phyloP scores from a whole-genome alignment of 2,797 vertebrate genomes.

The Catamblyrhynchus diadema region DNA sequence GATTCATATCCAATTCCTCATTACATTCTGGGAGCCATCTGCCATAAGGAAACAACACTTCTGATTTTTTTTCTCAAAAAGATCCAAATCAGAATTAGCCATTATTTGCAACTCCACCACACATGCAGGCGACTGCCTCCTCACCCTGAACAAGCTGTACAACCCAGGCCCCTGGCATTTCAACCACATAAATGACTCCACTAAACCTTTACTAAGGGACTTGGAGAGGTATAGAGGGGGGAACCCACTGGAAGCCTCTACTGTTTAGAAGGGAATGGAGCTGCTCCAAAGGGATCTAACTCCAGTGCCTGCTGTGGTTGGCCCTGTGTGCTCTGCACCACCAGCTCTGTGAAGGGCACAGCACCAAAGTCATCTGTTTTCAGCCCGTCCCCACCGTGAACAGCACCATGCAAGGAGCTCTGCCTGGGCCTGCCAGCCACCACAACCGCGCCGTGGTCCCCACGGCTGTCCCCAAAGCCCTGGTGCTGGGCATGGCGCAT shows the following conservation, averaged over 20 bases:
- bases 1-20: not conserved
- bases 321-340: constrained; percentile 76
- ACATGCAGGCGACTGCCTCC: not conserved
- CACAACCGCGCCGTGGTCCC: constrained; percentile 73
- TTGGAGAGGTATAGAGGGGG: not conserved
- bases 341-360: constrained; percentile 91
- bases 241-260: constrained; percentile 65
- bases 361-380: constrained; percentile 94
- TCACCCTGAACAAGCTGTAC: not conserved
- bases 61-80: not conserved
- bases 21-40: not conserved
- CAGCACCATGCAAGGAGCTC: constrained; percentile 71
- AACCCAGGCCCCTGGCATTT: constrained; percentile 21
- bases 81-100: not conserved
- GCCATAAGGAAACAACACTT: not conserved
- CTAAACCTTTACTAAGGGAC: constrained; percentile 19
- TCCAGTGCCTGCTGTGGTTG: constrained; percentile 77
- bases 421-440: constrained; percentile 77
- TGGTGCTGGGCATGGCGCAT: constrained; percentile 80
- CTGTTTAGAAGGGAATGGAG: constrained; percentile 94
- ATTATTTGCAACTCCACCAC: not conserved
- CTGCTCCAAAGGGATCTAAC: constrained; percentile 93
- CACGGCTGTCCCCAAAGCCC: constrained; percentile 75
- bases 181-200: constrained; percentile 17
- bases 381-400: constrained; percentile 71